Base-by-base conservation (phyloP, 1,140 invertebrate genomes). In the Macrobrachium nipponense region DNA sequence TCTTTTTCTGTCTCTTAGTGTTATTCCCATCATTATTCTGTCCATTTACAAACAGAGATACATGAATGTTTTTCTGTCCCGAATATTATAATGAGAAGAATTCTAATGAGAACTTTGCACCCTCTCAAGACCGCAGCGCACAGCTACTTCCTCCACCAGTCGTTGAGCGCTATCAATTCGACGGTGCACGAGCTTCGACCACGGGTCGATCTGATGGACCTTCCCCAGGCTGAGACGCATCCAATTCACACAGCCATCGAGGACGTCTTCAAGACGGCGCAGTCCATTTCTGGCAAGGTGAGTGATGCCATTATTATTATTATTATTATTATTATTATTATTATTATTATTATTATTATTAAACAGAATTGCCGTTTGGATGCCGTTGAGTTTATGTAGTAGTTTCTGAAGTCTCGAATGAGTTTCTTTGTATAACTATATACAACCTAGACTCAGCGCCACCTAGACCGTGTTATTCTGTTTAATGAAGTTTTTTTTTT, bases 71-170 rank as follows among this genome's bases (percentile, higher is more conserved):
- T 60, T 23, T 60, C 7, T 36, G 20, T 60, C 27, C 27, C 11
- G n/a, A 15, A 20, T 61, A 14, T 61, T 18, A 14, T 12, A 12
- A 20, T 36, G n/a, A 60, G 17, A 23, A 5, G 12, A 68, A 64
- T n/a, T 73, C 18, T 27, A 59, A 27, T 66, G 12, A 60, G 10
- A 59, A 10, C 73, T 60, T 20, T 27, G 20, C 10, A 36, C 59
- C 12, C 64, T 51, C 18, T 92, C 11, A 90, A 95, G 93, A 92
- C 93, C 27, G 94, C 94, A 1, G 94, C 95, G 14, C 93, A 95
- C 44, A 95, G 95, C 58, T 95, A 95, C 89, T 96, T 96, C 87
- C 96, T 96, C 0, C 93, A 94, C 83, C 94, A 95, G 88, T 93
- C 95, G 78, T 91, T 97, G 1, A 93, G 93, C 51, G 94, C 95